Percentiles rank a stretch among this genome's conserved stretches.
phyloP scores from a whole-genome alignment of 2,797 vertebrate species.

The Rhinella marina region DNA sequence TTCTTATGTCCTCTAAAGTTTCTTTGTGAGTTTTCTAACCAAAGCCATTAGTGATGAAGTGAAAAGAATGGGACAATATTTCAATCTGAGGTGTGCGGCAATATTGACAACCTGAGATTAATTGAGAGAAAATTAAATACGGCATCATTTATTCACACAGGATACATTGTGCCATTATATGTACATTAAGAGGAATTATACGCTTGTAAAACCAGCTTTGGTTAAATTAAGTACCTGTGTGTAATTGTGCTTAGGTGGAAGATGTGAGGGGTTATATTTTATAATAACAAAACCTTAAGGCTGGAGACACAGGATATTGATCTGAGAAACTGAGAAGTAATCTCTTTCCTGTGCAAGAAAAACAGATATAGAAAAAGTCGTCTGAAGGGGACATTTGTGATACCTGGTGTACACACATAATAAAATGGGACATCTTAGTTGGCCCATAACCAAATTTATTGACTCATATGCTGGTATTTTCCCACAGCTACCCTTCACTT shows the following conservation, averaged over 20 bases:
- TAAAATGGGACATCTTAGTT: background rate
- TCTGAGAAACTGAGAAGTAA: conserved; percentile 39
- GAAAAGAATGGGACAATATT: conserved; percentile 51
- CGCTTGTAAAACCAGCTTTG: conserved; percentile 55
- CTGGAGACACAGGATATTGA: conserved; percentile 47
- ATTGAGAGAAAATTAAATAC: conserved; percentile 55
- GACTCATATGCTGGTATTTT: too few species aligned
- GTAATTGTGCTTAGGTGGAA: conserved; percentile 35
- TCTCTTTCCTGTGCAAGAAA: conserved; percentile 39
- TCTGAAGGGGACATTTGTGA: background rate
- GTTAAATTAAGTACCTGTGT: conserved; percentile 48
- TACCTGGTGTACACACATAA: background rate
- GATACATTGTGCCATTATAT: conserved; percentile 58
- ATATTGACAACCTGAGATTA: conserved; percentile 60
- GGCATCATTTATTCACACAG: conserved; percentile 57
- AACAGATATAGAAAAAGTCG: background rate
- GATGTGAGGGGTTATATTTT: conserved; percentile 44
- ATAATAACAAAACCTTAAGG: conserved; percentile 53
- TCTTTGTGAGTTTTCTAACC: conserved; percentile 41
- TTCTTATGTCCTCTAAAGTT: conserved; percentile 49
- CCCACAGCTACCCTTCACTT: too few species aligned
- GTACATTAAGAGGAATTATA: conserved; percentile 62
- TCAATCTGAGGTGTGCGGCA: conserved; percentile 60
- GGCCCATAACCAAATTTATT: background rate
- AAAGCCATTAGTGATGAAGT: conserved; percentile 53